Percentiles rank a stretch among this genome's conserved stretches.
These are phyloP conservation scores for Rhopalosiphum nymphaeae DNA, from an alignment of 2,888 invertebrate species.

Conservation along the genomic window DNA sequence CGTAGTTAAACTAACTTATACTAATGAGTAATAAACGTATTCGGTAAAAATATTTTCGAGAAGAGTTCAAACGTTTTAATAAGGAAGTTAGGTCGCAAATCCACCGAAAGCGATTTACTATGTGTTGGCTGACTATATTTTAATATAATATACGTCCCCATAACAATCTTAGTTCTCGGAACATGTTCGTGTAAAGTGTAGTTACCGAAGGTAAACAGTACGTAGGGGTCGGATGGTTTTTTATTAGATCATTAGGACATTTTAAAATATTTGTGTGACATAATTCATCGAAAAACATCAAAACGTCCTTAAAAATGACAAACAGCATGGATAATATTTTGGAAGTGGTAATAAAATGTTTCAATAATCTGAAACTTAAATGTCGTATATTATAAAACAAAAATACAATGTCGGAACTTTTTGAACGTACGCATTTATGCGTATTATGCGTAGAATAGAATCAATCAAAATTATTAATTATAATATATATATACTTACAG, in stretches of 20 bases:
- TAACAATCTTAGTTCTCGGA: background rate
- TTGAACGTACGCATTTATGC: too few relatives aligned
- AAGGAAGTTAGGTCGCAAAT: background rate
- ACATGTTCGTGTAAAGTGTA: background rate
- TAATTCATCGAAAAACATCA: background rate
- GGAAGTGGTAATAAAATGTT: background rate
- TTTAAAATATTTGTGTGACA: background rate
- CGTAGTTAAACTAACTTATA: background rate
- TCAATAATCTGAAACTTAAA: background rate
- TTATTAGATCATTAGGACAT: background rate
- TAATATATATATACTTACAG: background rate
- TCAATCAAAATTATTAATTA: background rate
- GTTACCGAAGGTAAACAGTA: background rate
- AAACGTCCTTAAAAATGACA: background rate
- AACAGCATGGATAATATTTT: background rate
- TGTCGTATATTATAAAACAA: background rate
- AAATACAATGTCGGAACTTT: background rate
- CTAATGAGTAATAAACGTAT: background rate
- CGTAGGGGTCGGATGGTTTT: background rate
- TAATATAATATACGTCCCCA: background rate
- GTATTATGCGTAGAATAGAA: too few relatives aligned
- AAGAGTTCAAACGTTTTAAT: background rate
- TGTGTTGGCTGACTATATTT: background rate
- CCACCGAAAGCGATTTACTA: background rate
- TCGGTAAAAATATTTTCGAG: background rate